Evolutionary conservation across 2,113 vertebrate species (phyloP), one percentile per base, ranked within the genome.

Genomic region (Oryctolagus cuniculus): DNA sequence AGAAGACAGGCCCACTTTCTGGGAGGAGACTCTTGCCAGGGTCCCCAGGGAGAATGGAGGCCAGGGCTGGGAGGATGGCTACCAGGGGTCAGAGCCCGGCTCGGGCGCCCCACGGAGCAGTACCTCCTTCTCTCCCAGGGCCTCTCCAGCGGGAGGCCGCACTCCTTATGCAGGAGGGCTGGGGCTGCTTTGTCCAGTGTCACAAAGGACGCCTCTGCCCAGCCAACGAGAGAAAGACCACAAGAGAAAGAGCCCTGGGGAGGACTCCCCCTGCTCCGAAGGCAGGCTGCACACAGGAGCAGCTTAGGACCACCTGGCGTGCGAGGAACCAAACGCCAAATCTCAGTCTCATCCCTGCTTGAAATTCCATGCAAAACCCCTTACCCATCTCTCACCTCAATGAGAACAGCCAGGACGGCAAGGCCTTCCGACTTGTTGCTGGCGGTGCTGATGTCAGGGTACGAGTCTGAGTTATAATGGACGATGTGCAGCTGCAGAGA

Each of bases 391-490:
- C 98, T 98, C 98, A 99, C 99, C 99, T 99, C 99, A 24, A 99
- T 98, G 70, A 99, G 98, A 97, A 99, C 96, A 36, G 99, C 99
- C 61, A 99, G 96, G 94, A 99, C 99, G 0, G 99, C 99, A 66
- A 99, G 98, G 29, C 99, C 99, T 16, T 99, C 98, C 0, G 98
- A 96, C 97, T 99, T 99, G 97, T 99, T 99, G 15, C 98, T 97
- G 66, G 99, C 99, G 13, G 84, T 74, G 66, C 98, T 97, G 75
- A 98, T 27, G 55, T 99, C 98, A n/a, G 97, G 96, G 58, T 99
- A 99, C 94, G 98, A 99, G 87, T 99, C 99, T 8, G 99, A 99
- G 97, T 99, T 99, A 94, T 98, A 99, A 97, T 99, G 99, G 25
- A 99, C 99, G 29, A 99, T 96, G 55, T 99, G 99, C 97, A 99